A percentile compares a stretch with the other conserved stretches of the same genome.
phyloP scores from a whole-genome alignment of 2,888 invertebrate species.

The Meteorus cinctellus region DNA sequence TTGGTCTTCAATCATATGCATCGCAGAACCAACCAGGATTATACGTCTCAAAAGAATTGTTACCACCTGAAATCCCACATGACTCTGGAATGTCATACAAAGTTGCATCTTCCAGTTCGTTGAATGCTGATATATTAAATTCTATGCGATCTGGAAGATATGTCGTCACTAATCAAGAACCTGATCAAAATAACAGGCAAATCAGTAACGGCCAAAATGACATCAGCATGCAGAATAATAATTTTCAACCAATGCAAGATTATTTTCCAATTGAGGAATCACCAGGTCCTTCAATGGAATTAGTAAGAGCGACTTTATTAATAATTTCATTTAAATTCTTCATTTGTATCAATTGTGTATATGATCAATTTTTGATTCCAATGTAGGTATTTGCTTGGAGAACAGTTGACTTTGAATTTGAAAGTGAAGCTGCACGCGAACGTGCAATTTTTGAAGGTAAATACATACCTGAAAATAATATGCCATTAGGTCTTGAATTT shows the following conservation, averaged over 20 bases:
- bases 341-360: too few relatives aligned
- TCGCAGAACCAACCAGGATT: slow-evolving; percentile 51
- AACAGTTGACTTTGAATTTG: slow-evolving; percentile 83
- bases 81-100: slow-evolving; percentile 42
- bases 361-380: too few relatives aligned
- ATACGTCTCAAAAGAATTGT: slow-evolving; percentile 63
- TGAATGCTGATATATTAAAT: slow-evolving; percentile 29
- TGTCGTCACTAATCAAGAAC: slow-evolving; percentile 29
- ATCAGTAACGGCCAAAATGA: slow-evolving; percentile 42
- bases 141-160: slow-evolving; percentile 40
- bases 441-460: slow-evolving; percentile 77
- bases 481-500: slow-evolving; percentile 84
- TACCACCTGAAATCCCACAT: slow-evolving; percentile 54
- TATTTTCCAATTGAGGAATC: slow-evolving; percentile 61
- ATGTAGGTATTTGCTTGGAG: slow-evolving; percentile 82
- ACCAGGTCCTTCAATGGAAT: slow-evolving; percentile 69
- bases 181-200: slow-evolving; percentile 33
- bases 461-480: slow-evolving; percentile 82
- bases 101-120: slow-evolving; percentile 38
- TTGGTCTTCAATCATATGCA: slow-evolving; percentile 64
- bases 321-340: slow-evolving; percentile 34
- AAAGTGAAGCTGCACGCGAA: slow-evolving; percentile 76
- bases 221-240: slow-evolving; percentile 52
- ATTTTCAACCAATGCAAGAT: slow-evolving; percentile 55
- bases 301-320: slow-evolving; percentile 54